These are phyloP conservation scores for Drosophila nasuta DNA, from an alignment of 1,140 invertebrate genomes.

Conservation along the genomic window DNA sequence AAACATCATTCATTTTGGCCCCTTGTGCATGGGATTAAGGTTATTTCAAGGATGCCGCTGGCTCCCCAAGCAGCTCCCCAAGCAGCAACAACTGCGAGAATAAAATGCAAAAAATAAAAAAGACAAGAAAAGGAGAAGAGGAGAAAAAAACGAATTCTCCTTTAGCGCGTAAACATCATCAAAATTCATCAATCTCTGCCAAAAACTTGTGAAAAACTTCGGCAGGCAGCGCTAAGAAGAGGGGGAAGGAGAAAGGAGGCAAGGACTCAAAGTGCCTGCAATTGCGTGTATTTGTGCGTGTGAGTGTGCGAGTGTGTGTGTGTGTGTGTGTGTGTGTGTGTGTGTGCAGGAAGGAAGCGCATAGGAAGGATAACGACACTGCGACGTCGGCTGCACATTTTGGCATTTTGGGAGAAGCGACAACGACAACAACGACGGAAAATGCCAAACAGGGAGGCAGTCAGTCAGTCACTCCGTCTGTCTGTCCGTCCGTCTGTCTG, in stretches of 20 bases:
- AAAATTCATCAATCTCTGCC: constrained; percentile 85
- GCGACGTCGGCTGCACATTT: constrained; percentile 52
- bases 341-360: constrained; percentile 40
- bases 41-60: constrained; percentile 81
- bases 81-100: constrained; percentile 25
- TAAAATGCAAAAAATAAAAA: background rate
- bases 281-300: constrained; percentile 23
- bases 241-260: background rate
- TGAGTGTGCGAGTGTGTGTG: constrained; percentile 20
- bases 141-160: constrained; percentile 57
- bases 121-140: too few species aligned
- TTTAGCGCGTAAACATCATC: constrained; percentile 82
- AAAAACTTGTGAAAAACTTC: constrained; percentile 81
- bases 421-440: constrained; percentile 62
- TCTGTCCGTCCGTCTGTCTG: background rate
- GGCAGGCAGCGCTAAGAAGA: background rate
- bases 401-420: constrained; percentile 73
- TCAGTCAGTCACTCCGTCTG: background rate
- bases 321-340: constrained; percentile 28
- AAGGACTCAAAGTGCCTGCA: constrained; percentile 36
- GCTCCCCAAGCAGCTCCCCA: constrained; percentile 15
- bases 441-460: constrained; percentile 9
- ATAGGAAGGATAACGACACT: constrained; percentile 27
- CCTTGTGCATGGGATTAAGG: constrained; percentile 81
- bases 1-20: constrained; percentile 82